These are phyloP conservation scores for Sesamia inferens DNA, from an alignment of 2,888 invertebrate species.

Conservation along the genomic window DNA sequence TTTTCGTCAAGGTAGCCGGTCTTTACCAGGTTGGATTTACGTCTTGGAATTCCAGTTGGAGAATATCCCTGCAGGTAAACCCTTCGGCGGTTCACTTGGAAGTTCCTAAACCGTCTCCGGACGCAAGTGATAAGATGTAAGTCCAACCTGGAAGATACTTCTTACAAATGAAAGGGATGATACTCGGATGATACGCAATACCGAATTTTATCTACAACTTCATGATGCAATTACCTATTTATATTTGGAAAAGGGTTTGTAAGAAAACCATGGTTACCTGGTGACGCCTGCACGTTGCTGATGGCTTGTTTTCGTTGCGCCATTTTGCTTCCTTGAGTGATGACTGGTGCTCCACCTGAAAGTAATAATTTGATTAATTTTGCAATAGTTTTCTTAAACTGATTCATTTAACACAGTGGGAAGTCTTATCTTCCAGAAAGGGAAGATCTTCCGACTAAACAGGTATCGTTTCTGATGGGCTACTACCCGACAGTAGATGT, in stretches of 20 bases:
- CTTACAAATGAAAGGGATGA: neutral
- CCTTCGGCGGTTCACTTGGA: too few relatives aligned
- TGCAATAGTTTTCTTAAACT: neutral
- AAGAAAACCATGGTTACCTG: conserved; percentile 70
- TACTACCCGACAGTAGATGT: neutral
- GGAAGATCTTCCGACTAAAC: neutral
- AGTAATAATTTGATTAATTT: neutral
- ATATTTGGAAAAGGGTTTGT: neutral
- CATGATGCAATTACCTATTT: too few relatives aligned
- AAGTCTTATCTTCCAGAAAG: neutral
- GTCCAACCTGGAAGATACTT: too few relatives aligned
- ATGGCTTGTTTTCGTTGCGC: conserved; percentile 74
- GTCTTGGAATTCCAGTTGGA: too few relatives aligned
- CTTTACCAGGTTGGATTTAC: too few relatives aligned
- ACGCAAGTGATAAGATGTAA: too few relatives aligned
- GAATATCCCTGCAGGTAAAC: too few relatives aligned
- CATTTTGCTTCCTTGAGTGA: conserved; percentile 73
- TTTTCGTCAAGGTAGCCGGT: too few relatives aligned
- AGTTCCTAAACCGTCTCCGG: too few relatives aligned
- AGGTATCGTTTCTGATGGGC: neutral
- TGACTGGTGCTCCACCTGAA: conserved; percentile 82
- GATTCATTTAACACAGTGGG: too few relatives aligned
- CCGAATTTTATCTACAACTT: too few relatives aligned
- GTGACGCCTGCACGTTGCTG: conserved; percentile 84
- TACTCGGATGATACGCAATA: neutral